phyloP scores from a whole-genome alignment of 2,113 vertebrate species.

The Pygoscelis adeliae region DNA sequence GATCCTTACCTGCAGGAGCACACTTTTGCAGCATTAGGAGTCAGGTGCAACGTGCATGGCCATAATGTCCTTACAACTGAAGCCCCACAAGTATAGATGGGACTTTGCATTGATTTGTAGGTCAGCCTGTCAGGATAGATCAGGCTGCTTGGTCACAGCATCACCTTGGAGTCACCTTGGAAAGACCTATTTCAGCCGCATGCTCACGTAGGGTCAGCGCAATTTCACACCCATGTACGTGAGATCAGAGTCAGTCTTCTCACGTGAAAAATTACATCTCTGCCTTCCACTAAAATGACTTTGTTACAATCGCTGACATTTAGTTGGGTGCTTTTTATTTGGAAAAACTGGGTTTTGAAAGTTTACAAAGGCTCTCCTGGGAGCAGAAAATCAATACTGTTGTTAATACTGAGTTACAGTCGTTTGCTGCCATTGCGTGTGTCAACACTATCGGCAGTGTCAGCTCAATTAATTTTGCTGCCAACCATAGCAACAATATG shows the following conservation, averaged over 20 bases:
- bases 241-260: background rate
- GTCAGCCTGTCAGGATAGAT: background rate
- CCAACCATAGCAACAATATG: background rate
- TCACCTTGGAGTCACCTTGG: background rate
- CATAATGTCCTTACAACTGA: background rate
- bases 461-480: slow-evolving; percentile 22
- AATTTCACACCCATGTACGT: background rate
- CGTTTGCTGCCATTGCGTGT: background rate
- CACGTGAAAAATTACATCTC: background rate
- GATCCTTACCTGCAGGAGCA: background rate
- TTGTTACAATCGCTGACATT: background rate
- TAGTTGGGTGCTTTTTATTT: background rate
- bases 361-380: background rate
- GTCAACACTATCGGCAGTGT: background rate
- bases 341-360: background rate
- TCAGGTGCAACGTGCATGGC: fast-evolving
- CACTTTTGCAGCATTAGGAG: background rate
- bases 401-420: background rate
- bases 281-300: background rate
- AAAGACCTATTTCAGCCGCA: fast-evolving
- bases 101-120: background rate
- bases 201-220: fast-evolving
- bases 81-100: background rate
- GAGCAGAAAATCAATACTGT: slow-evolving; percentile 14
- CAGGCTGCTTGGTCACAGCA: background rate